Conservation (phyloP, 2,797 vertebrate genomes). For the Chaetodon trifasciatus region DNA sequence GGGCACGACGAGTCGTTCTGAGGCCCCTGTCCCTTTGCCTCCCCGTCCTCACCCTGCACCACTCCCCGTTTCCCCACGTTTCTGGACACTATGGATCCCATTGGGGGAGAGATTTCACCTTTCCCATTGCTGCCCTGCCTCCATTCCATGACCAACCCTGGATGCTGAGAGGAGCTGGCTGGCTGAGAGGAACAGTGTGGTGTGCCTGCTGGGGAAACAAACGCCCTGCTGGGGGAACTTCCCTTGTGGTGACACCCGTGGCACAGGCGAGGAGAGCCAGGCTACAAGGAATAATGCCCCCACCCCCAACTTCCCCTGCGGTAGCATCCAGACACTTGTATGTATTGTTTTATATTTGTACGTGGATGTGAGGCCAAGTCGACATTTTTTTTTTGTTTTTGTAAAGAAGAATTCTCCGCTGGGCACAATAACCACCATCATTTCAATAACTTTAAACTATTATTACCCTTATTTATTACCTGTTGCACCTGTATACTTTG, state of each 20-base stretch:
- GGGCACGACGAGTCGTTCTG: conserved; percentile 97
- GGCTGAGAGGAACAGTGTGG: conserved; percentile 57
- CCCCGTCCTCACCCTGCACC: conserved; percentile 29
- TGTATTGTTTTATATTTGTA: conserved; percentile 99
- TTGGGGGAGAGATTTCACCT: conserved; percentile 64
- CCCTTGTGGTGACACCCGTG: conserved; percentile 49
- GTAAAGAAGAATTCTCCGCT: conserved; percentile 91
- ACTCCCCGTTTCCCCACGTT: conserved; percentile 48
- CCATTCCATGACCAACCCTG: conserved; percentile 61
- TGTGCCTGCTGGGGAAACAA: conserved; percentile 38
- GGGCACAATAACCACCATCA: conserved; percentile 96
- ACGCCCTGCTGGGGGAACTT: conserved; percentile 36
- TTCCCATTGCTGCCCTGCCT: conserved; percentile 66
- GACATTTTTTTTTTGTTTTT: conserved; percentile 86
- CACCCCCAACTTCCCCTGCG: conserved; percentile 31
- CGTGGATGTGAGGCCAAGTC: conserved; percentile 97
- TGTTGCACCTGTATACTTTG: conserved; percentile 94
- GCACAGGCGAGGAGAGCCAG: conserved; percentile 60
- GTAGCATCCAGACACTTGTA: conserved; percentile 95
- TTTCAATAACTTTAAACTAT: conserved; percentile 90
- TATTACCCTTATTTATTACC: conserved; percentile 97
- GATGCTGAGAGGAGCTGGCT: conserved; percentile 63
- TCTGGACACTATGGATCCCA: conserved; percentile 78
- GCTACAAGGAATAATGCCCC: conserved; percentile 52
- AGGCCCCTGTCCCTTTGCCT: conserved; percentile 56